A percentile compares a stretch with the other conserved stretches of the same genome.
phyloP scores from a whole-genome alignment of 2,113 vertebrate species.

The Dasypus novemcinctus region DNA sequence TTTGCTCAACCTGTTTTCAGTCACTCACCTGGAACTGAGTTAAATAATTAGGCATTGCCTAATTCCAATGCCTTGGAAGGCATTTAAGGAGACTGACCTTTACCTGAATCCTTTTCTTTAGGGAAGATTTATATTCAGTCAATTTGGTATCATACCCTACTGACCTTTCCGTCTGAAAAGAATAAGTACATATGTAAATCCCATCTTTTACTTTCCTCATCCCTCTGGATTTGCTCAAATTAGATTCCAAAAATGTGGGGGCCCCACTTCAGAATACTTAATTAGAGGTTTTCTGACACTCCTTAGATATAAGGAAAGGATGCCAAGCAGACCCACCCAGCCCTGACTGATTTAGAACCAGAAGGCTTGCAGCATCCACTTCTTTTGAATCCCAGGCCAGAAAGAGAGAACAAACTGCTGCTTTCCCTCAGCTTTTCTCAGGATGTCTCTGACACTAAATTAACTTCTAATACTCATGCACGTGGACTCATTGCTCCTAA shows the following conservation, averaged over 20 bases:
- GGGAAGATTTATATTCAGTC: background rate
- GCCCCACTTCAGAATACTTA: background rate
- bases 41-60: slow-evolving; percentile 41
- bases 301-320: background rate
- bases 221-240: background rate
- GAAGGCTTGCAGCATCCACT: background rate
- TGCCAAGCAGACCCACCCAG: background rate
- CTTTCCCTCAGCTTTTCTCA: slow-evolving; percentile 10
- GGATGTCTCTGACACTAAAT: slow-evolving; percentile 53
- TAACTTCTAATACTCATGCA: background rate
- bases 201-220: background rate
- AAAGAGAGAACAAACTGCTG: background rate
- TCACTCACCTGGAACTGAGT: slow-evolving; percentile 3
- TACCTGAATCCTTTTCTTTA: background rate
- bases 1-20: slow-evolving; percentile 33
- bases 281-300: background rate
- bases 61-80: too few species aligned
- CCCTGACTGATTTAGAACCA: background rate
- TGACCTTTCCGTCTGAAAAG: background rate
- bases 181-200: background rate
- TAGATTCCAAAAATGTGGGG: background rate
- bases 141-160: background rate
- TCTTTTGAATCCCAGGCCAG: background rate
- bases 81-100: background rate
- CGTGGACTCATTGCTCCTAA: background rate